Percentiles rank a stretch among this genome's conserved stretches.
phyloP scores from a whole-genome alignment of 2,888 invertebrate genomes.

The Caenorhabditis japonica region DNA sequence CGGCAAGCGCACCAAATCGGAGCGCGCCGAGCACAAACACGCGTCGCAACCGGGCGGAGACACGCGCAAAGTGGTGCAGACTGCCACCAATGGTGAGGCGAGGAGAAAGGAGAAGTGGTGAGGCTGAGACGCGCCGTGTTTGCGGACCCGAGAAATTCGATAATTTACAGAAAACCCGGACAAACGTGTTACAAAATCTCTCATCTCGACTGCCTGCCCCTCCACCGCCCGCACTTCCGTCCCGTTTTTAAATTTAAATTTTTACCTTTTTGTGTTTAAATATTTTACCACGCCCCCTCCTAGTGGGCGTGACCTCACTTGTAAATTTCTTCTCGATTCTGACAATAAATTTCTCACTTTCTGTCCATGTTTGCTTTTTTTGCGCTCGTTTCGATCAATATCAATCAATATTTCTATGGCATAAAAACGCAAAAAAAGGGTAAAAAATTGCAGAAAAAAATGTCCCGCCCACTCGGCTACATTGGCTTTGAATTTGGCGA shows the following conservation, averaged over 20 bases:
- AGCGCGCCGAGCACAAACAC: constrained; percentile 74
- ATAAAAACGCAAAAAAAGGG: too few species aligned
- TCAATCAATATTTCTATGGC: too few species aligned
- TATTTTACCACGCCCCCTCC: too few species aligned
- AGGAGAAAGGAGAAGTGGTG: constrained; percentile 72
- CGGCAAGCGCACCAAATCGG: constrained; percentile 72
- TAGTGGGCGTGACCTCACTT: too few species aligned
- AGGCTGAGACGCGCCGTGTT: constrained; percentile 10
- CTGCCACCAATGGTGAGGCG: constrained; percentile 72
- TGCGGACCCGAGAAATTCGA: neutral
- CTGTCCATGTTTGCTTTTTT: too few species aligned
- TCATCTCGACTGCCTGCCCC: constrained; percentile 27
- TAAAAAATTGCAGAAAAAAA: too few species aligned
- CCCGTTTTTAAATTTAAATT: too few species aligned
- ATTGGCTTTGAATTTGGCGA: constrained; percentile 35
- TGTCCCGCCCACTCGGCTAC: constrained; percentile 31
- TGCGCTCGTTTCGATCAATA: too few species aligned
- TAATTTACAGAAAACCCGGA: constrained; percentile 16
- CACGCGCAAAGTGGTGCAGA: constrained; percentile 68
- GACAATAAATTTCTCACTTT: too few species aligned
- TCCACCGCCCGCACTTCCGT: too few species aligned
- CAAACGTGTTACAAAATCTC: neutral
- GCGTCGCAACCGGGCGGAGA: constrained; percentile 69
- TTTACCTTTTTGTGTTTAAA: too few species aligned
- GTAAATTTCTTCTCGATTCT: too few species aligned